Conservation (phyloP, 1,140 invertebrate genomes). For the Zelostemma sp. region DNA sequence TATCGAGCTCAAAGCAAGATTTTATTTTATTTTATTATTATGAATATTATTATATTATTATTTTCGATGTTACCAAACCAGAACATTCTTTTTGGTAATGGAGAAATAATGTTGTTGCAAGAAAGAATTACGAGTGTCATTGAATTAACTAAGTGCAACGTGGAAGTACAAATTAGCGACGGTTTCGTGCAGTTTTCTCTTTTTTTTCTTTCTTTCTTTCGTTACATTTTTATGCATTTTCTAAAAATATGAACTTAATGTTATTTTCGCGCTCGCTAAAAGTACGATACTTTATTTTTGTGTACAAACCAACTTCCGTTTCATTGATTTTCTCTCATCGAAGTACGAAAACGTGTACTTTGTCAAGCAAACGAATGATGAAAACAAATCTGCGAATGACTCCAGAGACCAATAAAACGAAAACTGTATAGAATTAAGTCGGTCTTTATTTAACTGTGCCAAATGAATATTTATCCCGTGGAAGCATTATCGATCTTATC, state of each 20-base stretch:
- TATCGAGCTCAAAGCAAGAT: conserved; percentile 18
- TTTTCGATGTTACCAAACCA: conserved; percentile 34
- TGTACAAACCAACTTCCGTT: not conserved
- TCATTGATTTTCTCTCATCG: no score
- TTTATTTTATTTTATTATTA: conserved; percentile 25
- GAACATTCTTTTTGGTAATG: conserved; percentile 40
- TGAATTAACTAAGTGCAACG: conserved; percentile 60
- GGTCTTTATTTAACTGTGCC: conserved; percentile 14
- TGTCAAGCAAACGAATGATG: conserved; percentile 4
- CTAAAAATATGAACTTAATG: no score
- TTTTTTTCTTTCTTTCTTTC: conserved; percentile 9
- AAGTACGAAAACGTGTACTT: no score
- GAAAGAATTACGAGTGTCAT: conserved; percentile 51
- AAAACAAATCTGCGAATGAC: conserved; percentile 44
- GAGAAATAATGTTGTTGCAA: conserved; percentile 38
- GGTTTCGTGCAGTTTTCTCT: conserved; percentile 15
- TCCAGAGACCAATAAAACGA: conserved; percentile 40
- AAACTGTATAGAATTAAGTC: conserved; percentile 30
- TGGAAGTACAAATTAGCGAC: conserved; percentile 53
- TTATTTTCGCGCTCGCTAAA: no score
- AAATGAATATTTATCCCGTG: conserved; percentile 7
- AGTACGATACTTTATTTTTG: conserved; percentile 37
- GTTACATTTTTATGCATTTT: conserved; percentile 12
- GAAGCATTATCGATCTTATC: conserved; percentile 1
- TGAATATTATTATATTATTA: conserved; percentile 20